Conservation (phyloP, 2,888 invertebrate species). For the Sceliomorpha sp. region DNA sequence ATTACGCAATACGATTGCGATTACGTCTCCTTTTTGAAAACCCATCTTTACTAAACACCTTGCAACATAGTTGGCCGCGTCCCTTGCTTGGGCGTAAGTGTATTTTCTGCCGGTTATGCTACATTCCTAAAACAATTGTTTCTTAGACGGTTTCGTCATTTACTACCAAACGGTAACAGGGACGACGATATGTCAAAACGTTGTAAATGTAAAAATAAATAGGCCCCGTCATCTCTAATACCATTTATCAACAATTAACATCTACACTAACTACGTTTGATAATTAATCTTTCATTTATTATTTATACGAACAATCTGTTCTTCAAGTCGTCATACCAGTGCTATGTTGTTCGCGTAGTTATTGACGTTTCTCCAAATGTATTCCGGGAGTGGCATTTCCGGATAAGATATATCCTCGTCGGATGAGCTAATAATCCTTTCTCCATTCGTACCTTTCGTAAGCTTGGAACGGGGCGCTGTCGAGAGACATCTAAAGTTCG, state of each 20-base stretch:
- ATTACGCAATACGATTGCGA: slow-evolving; percentile 88
- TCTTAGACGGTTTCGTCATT: too few species aligned
- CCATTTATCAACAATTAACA: too few species aligned
- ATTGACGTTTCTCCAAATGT: slow-evolving; percentile 65
- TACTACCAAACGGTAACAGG: too few species aligned
- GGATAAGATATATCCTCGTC: slow-evolving; percentile 54
- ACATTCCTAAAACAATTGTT: slow-evolving; percentile 83
- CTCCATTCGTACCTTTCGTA: slow-evolving; percentile 62
- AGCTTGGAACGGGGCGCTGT: slow-evolving; percentile 25
- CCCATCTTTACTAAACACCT: slow-evolving; percentile 85
- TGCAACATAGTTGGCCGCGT: slow-evolving; percentile 85
- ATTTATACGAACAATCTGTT: neutral
- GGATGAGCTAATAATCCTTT: slow-evolving; percentile 65
- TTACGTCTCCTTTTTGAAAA: slow-evolving; percentile 84
- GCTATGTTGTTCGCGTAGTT: slow-evolving; percentile 62
- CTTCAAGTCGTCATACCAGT: slow-evolving; percentile 63
- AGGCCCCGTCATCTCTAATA: too few species aligned
- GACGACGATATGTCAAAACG: too few species aligned
- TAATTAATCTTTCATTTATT: too few species aligned
- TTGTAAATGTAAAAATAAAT: too few species aligned
- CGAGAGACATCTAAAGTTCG: too few species aligned
- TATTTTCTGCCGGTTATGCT: slow-evolving; percentile 86
- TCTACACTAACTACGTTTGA: too few species aligned
- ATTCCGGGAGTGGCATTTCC: slow-evolving; percentile 63
- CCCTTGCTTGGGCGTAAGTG: slow-evolving; percentile 86